Base-by-base conservation (phyloP, 2,888 invertebrate species). In the Zygothrica quintamaculata region DNA sequence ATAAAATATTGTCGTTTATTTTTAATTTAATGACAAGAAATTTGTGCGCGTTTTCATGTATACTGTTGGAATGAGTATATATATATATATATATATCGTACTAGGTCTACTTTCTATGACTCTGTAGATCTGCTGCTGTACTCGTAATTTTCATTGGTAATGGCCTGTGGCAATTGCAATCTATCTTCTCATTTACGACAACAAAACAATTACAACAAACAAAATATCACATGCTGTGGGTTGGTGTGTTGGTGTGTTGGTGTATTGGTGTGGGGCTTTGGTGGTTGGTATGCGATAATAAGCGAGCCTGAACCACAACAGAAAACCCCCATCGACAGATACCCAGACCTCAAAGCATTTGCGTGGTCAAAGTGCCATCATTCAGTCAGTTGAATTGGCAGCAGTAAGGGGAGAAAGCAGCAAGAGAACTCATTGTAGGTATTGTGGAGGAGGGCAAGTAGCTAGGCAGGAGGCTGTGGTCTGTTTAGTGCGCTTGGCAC, bases 1-100 rank as follows among this genome's bases (percentile, higher is more conserved):
- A 87, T 84, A 87, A 87, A 84, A 87, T 84, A 84, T 84, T 84
- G 82, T 85, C 85, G 87, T 82, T 81, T 81, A 87, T 87, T 87
- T 87, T 84, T 87, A 87, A 84, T 84, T 84, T 84, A 84, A 84
- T 87, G 82, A 84, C 85, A 76, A 82, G 82, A 76, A 81, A 67
- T 75, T 81, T 75, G 77, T 77, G 50, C 65, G 50, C 59, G 34
- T 59, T 48, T 56, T 11, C 43, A 8, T 48, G 46, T 40, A 11
- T 18, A 33, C 34, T 29, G 39, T 43, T 40, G 29, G 25, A 29
- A 15, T 29, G 29, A 29, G 29, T n/a, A n/a, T n/a, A n/a, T n/a
- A 9, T 9, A 22, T 46, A 44, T 56, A 51, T 11, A 9, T 11
- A 11, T 42, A 47, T 42, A 16, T 15, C 33, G 37, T 46, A 37